Conservation (phyloP, 2,113 vertebrate genomes). For the Gavia stellata region DNA sequence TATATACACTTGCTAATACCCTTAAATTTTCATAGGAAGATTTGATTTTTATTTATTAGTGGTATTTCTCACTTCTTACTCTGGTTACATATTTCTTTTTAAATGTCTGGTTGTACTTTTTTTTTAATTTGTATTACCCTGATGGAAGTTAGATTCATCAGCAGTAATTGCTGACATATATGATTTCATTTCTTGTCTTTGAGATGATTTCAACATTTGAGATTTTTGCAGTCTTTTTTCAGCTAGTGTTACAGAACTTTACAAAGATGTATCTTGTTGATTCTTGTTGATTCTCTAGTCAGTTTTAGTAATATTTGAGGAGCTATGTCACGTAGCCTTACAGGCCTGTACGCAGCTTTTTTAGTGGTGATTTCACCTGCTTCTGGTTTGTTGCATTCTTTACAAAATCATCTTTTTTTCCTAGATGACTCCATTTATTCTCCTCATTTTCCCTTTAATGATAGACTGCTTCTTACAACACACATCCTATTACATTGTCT, state of each 20-base stretch:
- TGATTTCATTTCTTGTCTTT: not conserved
- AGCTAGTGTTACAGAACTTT: not conserved
- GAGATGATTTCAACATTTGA: not conserved
- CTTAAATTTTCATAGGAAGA: not conserved
- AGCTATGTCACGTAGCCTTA: not conserved
- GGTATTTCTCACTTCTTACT: not conserved
- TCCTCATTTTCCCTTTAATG: not conserved
- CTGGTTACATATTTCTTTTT: not conserved
- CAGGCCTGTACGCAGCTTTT: not conserved
- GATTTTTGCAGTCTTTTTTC: not conserved
- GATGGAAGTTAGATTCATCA: not conserved
- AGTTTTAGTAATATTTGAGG: not conserved
- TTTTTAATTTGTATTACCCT: not conserved
- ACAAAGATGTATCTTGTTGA: not conserved
- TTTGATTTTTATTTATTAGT: not conserved
- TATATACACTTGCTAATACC: not conserved
- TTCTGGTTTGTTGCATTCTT: not conserved
- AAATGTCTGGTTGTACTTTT: not conserved
- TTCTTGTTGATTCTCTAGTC: not conserved
- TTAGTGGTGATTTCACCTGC: not conserved
- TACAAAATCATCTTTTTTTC: not conserved
- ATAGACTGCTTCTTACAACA: not conserved
- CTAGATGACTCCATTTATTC: not conserved
- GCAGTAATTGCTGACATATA: not conserved
- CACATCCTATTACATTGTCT: not conserved